phyloP scores from a whole-genome alignment of 2,113 vertebrate genomes.

The Xerus inauris region DNA sequence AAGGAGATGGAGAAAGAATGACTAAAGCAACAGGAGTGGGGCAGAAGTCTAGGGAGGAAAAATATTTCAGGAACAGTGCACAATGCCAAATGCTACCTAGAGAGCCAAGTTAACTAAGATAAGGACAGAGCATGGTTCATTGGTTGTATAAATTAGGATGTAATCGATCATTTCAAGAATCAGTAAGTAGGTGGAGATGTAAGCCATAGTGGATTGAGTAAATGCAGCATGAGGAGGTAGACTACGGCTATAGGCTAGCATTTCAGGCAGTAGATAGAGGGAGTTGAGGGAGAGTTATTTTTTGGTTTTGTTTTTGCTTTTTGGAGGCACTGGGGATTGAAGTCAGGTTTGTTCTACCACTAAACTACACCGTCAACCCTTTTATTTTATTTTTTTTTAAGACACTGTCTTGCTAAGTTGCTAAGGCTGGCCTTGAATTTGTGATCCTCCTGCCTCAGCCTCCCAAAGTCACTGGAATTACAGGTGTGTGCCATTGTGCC shows the following conservation, averaged over 20 bases:
- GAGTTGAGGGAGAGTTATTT: not conserved
- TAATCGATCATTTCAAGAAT: not conserved
- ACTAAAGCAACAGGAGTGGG: not conserved
- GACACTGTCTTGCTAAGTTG: not conserved
- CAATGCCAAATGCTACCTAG: not conserved
- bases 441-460: not conserved
- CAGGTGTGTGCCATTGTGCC: not conserved
- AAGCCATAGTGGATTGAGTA: not conserved
- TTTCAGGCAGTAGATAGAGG: constrained; percentile 15
- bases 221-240: not conserved
- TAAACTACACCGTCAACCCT: not conserved
- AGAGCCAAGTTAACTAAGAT: not conserved
- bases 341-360: not conserved
- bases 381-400: too few relatives aligned
- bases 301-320: not conserved
- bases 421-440: not conserved
- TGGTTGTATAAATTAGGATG: constrained; percentile 22
- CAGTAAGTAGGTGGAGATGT: not conserved
- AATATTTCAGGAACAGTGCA: constrained; percentile 3
- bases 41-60: not conserved
- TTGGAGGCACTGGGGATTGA: not conserved
- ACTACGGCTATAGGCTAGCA: not conserved
- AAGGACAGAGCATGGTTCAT: not conserved
- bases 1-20: not conserved
- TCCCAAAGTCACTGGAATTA: not conserved